Percentiles rank a stretch among this genome's conserved stretches.
Evolutionary conservation across 2,113 vertebrate genomes (phyloP).

Genomic region (Silurus glanis): DNA sequence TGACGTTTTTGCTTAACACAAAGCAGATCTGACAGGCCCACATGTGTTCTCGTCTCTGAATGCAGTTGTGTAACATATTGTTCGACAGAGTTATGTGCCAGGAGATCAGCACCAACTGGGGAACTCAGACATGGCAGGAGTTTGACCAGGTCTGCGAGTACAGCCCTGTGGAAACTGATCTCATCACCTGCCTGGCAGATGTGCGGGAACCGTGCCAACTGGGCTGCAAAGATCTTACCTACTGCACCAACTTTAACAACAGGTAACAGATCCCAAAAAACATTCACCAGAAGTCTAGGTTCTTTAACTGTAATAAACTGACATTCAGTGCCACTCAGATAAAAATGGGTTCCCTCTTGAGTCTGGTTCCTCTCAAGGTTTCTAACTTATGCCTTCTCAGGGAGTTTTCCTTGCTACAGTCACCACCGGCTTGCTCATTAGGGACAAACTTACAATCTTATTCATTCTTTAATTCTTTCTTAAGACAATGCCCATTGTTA

Average conservation of each 20-base stretch:
- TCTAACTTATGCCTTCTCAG: too few species aligned
- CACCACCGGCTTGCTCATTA: too few species aligned
- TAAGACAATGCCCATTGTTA: too few species aligned
- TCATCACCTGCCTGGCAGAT: constrained; percentile 94
- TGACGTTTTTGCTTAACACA: not conserved
- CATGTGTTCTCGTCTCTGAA: not conserved
- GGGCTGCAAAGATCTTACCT: constrained; percentile 93
- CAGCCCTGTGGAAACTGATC: constrained; percentile 88
- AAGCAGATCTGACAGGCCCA: not conserved
- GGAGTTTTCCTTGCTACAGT: too few species aligned
- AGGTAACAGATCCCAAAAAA: constrained; percentile 72
- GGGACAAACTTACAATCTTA: too few species aligned
- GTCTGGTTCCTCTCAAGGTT: too few species aligned
- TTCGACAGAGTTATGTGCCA: constrained; percentile 86
- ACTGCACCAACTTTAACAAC: constrained; percentile 99
- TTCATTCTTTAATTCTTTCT: too few species aligned
- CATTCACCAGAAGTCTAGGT: not conserved
- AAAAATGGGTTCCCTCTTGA: too few species aligned
- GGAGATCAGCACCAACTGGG: constrained; percentile 96
- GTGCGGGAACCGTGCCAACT: constrained; percentile 96
- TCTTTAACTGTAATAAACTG: too few species aligned
- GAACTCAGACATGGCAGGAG: constrained; percentile 95
- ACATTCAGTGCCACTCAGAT: too few species aligned
- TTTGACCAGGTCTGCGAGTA: constrained; percentile 96
- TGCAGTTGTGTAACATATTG: not conserved